Evolutionary conservation across 2,888 invertebrate genomes (phyloP).

Genomic region (Limenitis camilla): DNA sequence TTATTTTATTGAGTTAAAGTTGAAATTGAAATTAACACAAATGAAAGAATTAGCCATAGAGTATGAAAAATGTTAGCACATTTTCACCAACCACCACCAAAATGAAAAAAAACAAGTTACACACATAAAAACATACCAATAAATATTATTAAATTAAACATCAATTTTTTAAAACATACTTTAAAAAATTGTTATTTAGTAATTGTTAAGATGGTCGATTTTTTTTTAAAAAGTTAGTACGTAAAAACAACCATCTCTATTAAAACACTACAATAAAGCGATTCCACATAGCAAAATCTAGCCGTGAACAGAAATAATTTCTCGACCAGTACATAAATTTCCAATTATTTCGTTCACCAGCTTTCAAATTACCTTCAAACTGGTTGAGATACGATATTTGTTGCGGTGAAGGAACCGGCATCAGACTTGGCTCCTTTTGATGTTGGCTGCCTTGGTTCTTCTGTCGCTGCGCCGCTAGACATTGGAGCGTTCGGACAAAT

Average conservation of each 20-base stretch:
- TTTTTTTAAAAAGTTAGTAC: too few relatives aligned
- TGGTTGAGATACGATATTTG: slow-evolving; percentile 96
- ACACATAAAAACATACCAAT: slow-evolving; percentile 28
- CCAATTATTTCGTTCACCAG: slow-evolving; percentile 35
- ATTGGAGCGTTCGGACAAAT: slow-evolving; percentile 72
- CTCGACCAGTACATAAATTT: neutral
- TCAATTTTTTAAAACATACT: neutral
- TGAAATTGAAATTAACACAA: slow-evolving; percentile 15
- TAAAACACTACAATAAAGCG: too few relatives aligned
- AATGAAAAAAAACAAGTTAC: slow-evolving; percentile 41
- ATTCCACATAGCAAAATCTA: slow-evolving; percentile 20
- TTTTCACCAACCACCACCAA: slow-evolving; percentile 75
- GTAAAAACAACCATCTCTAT: too few relatives aligned
- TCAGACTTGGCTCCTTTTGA: slow-evolving; percentile 89
- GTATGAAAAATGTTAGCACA: slow-evolving; percentile 72
- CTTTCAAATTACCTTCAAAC: slow-evolving; percentile 82
- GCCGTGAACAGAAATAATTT: slow-evolving; percentile 21
- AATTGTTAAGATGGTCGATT: too few relatives aligned
- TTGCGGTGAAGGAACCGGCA: slow-evolving; percentile 97
- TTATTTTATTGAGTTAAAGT: slow-evolving; percentile 3
- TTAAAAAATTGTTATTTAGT: slow-evolving; percentile 1
- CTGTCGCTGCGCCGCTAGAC: slow-evolving; percentile 70
- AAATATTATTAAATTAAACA: slow-evolving; percentile 22
- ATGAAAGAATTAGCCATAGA: slow-evolving; percentile 71
- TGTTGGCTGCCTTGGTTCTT: slow-evolving; percentile 60